Evolutionary conservation across 2,888 invertebrate genomes (phyloP), one percentile per base, ranked within the genome.

Genomic region (Embidobia sp.): DNA sequence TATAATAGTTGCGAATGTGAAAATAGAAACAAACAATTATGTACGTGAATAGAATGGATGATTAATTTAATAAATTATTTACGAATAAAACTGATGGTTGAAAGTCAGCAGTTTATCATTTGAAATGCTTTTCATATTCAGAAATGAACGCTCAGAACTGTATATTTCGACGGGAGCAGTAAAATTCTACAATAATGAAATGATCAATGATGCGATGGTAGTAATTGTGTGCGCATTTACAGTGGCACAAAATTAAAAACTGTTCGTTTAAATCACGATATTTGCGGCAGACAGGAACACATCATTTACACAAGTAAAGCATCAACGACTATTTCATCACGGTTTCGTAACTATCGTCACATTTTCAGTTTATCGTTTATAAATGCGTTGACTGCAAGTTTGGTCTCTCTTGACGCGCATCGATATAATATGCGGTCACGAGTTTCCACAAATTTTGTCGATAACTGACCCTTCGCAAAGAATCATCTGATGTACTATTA

Each of bases 301-400:
- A 66, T 72, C 53, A 73, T 73, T 77, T 73, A 77, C 77, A 78
- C 79, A 77, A 57, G 74, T 69, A 77, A 79, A 79, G 63, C 79
- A 63, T 78, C 76, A 77, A 72, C 80, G 66, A 76, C 75, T 81
- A 78, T 78, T 82, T 80, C 80, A 81, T 80, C 80, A 80, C 75
- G 77, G 70, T 81, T 83, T 79, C 77, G 72, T 77, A 82, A 80
- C 78, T 80, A 76, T 75, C 79, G 78, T 78, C 79, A 75, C 81
- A 80, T 78, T 80, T 82, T 77, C 74, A 59, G 63, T 80, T 80
- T 77, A 80, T 79, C 77, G 66, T 79, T 73, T 79, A 76, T 64
- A 66, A 74, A 64, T 69, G 70, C 49, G 51, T 49, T 10, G 19
- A 63, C 64, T 55, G 27, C 53, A 63, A 48, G 53, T 16, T 51